phyloP scores from a whole-genome alignment of 2,888 invertebrate species.

The Junonia oenone region DNA sequence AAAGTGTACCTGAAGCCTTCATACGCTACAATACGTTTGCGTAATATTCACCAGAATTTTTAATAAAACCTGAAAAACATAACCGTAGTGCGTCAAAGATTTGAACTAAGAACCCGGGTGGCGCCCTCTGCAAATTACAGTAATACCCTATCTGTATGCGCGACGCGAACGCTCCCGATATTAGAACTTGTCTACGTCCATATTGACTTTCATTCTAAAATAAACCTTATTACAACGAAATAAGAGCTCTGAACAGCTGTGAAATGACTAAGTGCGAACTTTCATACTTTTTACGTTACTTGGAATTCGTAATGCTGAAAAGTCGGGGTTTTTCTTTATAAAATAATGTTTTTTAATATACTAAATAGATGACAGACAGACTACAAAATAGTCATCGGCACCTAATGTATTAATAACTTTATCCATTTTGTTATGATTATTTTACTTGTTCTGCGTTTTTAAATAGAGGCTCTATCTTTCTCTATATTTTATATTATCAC shows the following conservation, averaged over 20 bases:
- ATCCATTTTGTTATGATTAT: too few relatives aligned
- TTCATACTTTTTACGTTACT: not conserved
- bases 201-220: slow-evolving; percentile 17
- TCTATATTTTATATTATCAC: too few relatives aligned
- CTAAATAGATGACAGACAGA: too few relatives aligned
- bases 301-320: not conserved
- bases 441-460: too few relatives aligned
- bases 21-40: too few relatives aligned
- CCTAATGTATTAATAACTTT: too few relatives aligned
- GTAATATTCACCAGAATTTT: not conserved
- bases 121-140: slow-evolving; percentile 40
- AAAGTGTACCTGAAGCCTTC: too few relatives aligned
- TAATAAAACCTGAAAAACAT: not conserved
- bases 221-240: slow-evolving; percentile 4
- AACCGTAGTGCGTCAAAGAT: not conserved
- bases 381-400: too few relatives aligned
- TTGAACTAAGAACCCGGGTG: slow-evolving; percentile 25
- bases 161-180: slow-evolving; percentile 45
- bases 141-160: slow-evolving; percentile 55
- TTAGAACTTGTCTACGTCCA: slow-evolving; percentile 37
- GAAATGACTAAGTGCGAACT: not conserved
- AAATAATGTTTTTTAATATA: too few relatives aligned
- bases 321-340: not conserved
- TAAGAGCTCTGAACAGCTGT: not conserved
- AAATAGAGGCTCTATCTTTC: too few relatives aligned